Percentiles rank a stretch among this genome's conserved stretches.
phyloP scores from a whole-genome alignment of 2,888 invertebrate genomes.

The Argyra leucocephala region DNA sequence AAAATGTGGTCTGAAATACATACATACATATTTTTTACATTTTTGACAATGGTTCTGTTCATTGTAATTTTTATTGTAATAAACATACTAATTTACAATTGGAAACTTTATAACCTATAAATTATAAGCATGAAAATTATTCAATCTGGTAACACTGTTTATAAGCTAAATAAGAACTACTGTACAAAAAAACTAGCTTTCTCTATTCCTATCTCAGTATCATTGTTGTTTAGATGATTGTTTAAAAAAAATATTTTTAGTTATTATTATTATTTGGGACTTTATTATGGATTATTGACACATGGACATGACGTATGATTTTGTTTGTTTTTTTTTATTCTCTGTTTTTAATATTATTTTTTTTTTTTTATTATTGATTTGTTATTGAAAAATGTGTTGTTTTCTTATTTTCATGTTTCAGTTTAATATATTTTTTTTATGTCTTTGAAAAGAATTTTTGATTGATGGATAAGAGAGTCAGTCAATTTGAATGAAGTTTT shows the following conservation, averaged over 20 bases:
- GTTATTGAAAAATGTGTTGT: neutral
- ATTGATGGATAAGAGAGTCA: neutral
- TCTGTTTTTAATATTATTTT: neutral
- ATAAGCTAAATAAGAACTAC: neutral
- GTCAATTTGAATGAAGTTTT: neutral
- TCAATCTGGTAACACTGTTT: no score
- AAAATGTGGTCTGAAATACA: no score
- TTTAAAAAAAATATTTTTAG: neutral
- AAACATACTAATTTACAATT: no score
- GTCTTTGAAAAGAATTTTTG: neutral
- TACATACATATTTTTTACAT: no score
- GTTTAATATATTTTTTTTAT: neutral
- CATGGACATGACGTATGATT: neutral
- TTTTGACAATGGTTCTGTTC: no score
- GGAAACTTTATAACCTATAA: no score
- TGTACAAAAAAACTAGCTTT: neutral
- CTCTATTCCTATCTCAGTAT: neutral
- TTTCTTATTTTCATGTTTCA: neutral
- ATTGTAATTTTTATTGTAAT: no score
- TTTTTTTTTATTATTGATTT: neutral
- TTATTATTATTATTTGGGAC: constrained; percentile 5
- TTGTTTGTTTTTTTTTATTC: neutral
- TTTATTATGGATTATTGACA: constrained; percentile 1
- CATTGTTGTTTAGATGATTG: neutral
- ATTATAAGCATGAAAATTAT: no score